Evolutionary conservation across 2,888 invertebrate species (phyloP), one percentile per base, ranked within the genome.

Genomic region (Laspeyria flexula): DNA sequence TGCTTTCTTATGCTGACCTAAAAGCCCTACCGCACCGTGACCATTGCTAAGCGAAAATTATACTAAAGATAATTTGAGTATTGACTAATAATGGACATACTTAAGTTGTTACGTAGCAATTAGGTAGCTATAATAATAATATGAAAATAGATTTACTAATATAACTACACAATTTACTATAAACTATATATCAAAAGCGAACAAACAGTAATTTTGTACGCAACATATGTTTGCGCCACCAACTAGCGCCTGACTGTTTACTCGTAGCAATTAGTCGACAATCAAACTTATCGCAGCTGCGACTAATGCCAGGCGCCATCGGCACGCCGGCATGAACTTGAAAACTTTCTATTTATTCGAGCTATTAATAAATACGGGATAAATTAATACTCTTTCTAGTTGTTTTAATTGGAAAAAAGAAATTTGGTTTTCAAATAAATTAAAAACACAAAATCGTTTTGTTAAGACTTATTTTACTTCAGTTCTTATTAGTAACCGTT

Each of bases 161-260:
- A 31, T 10, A 25, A 18, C 51, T 47, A 35, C 43, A 60, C 60
- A 52, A 67, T 65, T 49, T 58, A 55, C 33, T 53, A 42, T 31
- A 43, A 27, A 37, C 51, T 40, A 60, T 67, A 55, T 52, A 67
- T 67, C 67, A 70, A 54, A 70, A 54, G 53, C 54, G 51, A 48
- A 44, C 63, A 62, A 67, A 70, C 61, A 65, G 65, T 56, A 54
- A 60, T 64, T 65, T 62, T 48, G 49, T 49, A 60, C 60, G 62
- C 58, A 65, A 65, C 71, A 73, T 54, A 57, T 71, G 62, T 62
- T 60, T 47, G 54, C 49, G 50, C 62, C 27, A 42, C 53, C 54
- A 64, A 60, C 65, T 47, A 59, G 63, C 75, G 79, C 79, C 80
- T 78, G 72, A 55, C 61, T 71, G 73, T 72, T 73, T 69, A 65